These are phyloP conservation scores for Scaptodrosophila latifasciaeformis DNA, from an alignment of 2,888 invertebrate species.

Conservation along the genomic window DNA sequence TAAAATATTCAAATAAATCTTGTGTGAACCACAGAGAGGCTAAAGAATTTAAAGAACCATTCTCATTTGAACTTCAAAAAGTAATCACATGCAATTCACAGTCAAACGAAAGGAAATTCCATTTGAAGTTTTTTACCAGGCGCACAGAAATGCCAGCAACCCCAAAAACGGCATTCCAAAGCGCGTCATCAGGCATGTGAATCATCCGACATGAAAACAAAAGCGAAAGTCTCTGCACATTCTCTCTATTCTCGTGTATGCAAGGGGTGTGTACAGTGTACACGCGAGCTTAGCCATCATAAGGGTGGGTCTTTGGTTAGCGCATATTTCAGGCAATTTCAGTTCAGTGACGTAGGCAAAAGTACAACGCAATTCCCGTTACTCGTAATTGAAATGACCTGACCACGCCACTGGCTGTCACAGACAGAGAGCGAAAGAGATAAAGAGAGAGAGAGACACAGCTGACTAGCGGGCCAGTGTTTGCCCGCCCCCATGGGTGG, in stretches of 20 bases:
- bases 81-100: slow-evolving; percentile 15
- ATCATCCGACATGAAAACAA: slow-evolving; percentile 20
- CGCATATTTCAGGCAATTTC: no score
- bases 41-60: no score
- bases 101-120: slow-evolving; percentile 74
- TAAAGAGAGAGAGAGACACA: no score
- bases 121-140: slow-evolving; percentile 70
- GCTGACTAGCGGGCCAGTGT: slow-evolving; percentile 23
- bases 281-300: slow-evolving; percentile 18
- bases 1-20: no score
- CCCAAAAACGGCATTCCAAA: slow-evolving; percentile 43
- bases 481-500: slow-evolving; percentile 58
- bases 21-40: no score
- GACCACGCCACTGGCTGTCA: slow-evolving; percentile 39
- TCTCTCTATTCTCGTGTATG: slow-evolving; percentile 16
- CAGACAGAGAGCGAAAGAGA: no score
- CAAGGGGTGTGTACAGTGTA: slow-evolving; percentile 63
- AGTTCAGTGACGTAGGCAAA: slow-evolving; percentile 27
- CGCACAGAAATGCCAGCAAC: slow-evolving; percentile 41
- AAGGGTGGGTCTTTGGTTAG: slow-evolving; percentile 59
- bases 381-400: not conserved
- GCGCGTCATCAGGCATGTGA: slow-evolving; percentile 32
- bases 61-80: no score
- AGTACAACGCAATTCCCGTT: not conserved
- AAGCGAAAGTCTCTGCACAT: slow-evolving; percentile 41